Conservation (phyloP, 2,797 vertebrate species). For the Morelia viridis region DNA sequence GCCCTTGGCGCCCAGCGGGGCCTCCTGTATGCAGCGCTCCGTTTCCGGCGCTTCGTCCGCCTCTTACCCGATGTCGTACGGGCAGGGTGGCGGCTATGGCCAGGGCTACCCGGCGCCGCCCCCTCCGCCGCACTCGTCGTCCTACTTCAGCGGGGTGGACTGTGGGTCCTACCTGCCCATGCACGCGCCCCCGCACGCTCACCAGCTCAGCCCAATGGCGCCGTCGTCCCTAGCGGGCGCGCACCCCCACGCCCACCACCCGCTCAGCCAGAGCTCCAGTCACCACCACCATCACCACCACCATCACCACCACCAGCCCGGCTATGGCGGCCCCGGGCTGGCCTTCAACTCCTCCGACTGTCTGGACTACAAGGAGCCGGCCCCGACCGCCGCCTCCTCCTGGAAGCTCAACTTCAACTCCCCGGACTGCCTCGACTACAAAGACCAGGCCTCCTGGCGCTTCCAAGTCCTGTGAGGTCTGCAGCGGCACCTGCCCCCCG, state of each 20-base stretch:
- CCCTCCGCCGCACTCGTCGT: slow-evolving; percentile 87
- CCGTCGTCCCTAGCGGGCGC: slow-evolving; percentile 88
- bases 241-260: slow-evolving; percentile 81
- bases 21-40: slow-evolving; percentile 92
- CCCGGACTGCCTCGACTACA: slow-evolving; percentile 99
- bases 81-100: slow-evolving; percentile 89
- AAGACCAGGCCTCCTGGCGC: slow-evolving; percentile 98
- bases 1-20: slow-evolving; percentile 81
- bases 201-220: slow-evolving; percentile 94
- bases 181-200: slow-evolving; percentile 93
- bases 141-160: slow-evolving; percentile 96
- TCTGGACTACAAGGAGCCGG: slow-evolving; percentile 99
- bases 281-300: slow-evolving; percentile 94
- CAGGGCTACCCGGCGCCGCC: slow-evolving; percentile 91
- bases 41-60: slow-evolving; percentile 78
- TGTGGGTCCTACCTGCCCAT: slow-evolving; percentile 96
- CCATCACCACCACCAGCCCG: slow-evolving; percentile 85
- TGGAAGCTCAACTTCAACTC: slow-evolving; percentile 99
- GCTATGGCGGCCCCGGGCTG: slow-evolving; percentile 85
- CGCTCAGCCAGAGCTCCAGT: slow-evolving; percentile 87
- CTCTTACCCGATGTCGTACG: slow-evolving; percentile 93
- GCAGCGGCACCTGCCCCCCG: accelerated
- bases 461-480: slow-evolving; percentile 96
- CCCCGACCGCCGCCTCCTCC: slow-evolving; percentile 85
- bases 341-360: slow-evolving; percentile 97